Evolutionary conservation across 2,113 vertebrate genomes (phyloP), one percentile per base, ranked within the genome.

Genomic region (Lagopus muta): DNA sequence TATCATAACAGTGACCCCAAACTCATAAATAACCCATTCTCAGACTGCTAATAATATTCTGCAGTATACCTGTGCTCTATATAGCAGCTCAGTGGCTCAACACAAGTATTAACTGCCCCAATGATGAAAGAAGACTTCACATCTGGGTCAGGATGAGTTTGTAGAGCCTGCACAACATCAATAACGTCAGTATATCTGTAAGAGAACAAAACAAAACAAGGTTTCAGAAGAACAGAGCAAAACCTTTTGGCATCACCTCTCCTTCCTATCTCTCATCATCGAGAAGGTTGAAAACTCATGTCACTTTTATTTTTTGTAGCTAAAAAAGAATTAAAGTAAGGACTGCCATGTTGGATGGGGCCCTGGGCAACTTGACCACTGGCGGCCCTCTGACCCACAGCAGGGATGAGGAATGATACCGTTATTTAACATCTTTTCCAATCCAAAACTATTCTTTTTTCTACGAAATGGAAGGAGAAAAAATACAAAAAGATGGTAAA

Each of bases 161-260:
- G 98, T 81, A 99, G 95, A 43, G 99, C 98, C 95, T 99, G 99
- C 42, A 99, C 98, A 15, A 99, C 98, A 84, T 99, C 99, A 82
- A 99, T 96, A n/a, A 98, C 97, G 71, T 99, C 99, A 1, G 98
- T 99, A 70, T 99, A 99, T 61, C 99, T 99, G 96, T 6, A 72
- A 89, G 60, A 55, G 67, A 79, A 27, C 7, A 6, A 15, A 77
- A 85, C 0, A 13, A 74, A 54, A 87, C 4, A 27, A 3, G 20
- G 11, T 10, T 70, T 93, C 69, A 91, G 78, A 65, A 27, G 25
- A 48, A 21, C 43, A 47, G 20, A 50, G 62, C 0, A 27, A 57
- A 55, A 34, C 4, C 27, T 32, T n/a, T 47, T n/a, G 32, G 45
- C 57, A 43, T 42, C 30, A 20, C 28, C 16, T 30, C 24, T 40